Conservation (phyloP, 1,140 invertebrate genomes). For the Battus philenor region DNA sequence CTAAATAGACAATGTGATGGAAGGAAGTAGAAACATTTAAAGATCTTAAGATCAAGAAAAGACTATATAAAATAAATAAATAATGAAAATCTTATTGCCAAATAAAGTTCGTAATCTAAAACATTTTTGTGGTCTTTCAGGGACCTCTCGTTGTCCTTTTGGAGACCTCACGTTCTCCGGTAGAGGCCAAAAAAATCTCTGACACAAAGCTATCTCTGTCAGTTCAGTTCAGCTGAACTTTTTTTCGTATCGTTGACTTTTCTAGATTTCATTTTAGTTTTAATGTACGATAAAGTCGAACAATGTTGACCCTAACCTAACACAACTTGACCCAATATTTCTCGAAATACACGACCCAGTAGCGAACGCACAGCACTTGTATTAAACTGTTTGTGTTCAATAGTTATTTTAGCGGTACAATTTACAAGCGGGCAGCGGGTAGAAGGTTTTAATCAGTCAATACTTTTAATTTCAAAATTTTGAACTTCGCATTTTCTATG, state of each 20-base stretch:
- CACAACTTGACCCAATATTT: slow-evolving; percentile 3
- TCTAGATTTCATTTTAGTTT: background rate
- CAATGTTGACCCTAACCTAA: slow-evolving; percentile 1
- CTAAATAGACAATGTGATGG: too few species aligned
- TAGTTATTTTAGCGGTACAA: background rate
- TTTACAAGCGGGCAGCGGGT: background rate
- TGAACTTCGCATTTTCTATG: too few species aligned
- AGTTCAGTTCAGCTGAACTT: background rate
- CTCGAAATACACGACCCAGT: background rate
- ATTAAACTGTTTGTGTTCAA: slow-evolving; percentile 8
- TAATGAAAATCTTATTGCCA: too few species aligned
- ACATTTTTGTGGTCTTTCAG: too few species aligned
- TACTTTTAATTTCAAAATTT: too few species aligned
- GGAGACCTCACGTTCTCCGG: background rate
- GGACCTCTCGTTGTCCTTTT: background rate
- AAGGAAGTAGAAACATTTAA: too few species aligned
- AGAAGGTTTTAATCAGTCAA: too few species aligned
- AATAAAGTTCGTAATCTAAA: too few species aligned
- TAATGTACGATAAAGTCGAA: background rate
- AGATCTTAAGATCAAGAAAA: too few species aligned
- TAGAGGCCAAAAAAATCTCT: background rate
- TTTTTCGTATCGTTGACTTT: background rate
- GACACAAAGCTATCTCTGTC: too few species aligned
- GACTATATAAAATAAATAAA: too few species aligned
- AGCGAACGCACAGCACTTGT: background rate